These are phyloP conservation scores for Epizoanthus fatuus DNA, from an alignment of 92 coral and sea anemone genomes.

Conservation along the genomic window DNA sequence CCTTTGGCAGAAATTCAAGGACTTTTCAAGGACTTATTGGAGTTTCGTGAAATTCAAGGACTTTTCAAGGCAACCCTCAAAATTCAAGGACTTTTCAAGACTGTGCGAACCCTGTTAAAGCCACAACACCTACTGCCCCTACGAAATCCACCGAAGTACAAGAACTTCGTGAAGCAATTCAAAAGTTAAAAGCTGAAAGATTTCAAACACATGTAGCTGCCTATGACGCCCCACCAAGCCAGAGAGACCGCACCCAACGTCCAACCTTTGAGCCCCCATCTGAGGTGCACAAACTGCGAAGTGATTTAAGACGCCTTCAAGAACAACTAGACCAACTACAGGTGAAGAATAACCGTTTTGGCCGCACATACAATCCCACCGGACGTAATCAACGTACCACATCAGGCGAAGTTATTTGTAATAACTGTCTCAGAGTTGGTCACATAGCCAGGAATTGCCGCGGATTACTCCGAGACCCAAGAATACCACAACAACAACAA, in stretches of 20 bases:
- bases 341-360: neutral
- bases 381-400: constrained; percentile 4
- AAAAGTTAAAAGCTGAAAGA: neutral
- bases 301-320: neutral
- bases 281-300: neutral
- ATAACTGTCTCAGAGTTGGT: neutral
- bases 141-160: constrained; percentile 2
- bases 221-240: neutral
- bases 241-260: neutral
- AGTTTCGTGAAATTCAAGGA: no score
- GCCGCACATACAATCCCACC: neutral
- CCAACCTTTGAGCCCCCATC: neutral
- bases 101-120: no score
- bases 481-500: neutral
- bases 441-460: neutral
- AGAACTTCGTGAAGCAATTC: constrained; percentile 1
- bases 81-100: no score
- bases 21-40: no score
- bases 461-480: neutral
- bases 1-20: no score
- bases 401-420: neutral
- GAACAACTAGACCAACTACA: constrained; percentile 4
- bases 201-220: neutral
- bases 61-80: no score
- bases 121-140: neutral